Evolutionary conservation across 2,888 invertebrate genomes (phyloP).

Genomic region (Melanostoma mellinum): DNA sequence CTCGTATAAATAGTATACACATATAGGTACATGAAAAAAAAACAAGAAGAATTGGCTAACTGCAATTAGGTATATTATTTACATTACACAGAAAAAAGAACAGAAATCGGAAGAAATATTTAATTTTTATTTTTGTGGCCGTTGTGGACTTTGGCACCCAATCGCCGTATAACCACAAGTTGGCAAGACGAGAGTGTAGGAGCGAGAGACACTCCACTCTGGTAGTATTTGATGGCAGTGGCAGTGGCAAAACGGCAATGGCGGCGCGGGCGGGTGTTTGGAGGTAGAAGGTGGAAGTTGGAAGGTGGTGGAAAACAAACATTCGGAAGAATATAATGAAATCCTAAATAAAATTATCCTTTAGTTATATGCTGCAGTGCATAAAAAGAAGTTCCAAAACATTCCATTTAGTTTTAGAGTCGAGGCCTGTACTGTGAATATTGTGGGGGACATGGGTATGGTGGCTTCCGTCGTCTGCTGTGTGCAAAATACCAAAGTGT

Average conservation of each 20-base stretch:
- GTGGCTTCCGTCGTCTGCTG: conserved; percentile 23
- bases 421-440: conserved; percentile 17
- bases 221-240: not conserved
- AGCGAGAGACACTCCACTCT: conserved; percentile 25
- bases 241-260: not conserved
- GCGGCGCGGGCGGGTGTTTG: not conserved
- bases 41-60: conserved; percentile 42
- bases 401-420: conserved; percentile 41
- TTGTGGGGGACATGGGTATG: conserved; percentile 20
- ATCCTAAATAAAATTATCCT: conserved; percentile 69
- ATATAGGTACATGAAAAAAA: not conserved
- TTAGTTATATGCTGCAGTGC: conserved; percentile 70
- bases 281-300: not conserved
- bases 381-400: conserved; percentile 62
- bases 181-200: conserved; percentile 45
- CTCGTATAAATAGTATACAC: no score
- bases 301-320: conserved; percentile 46
- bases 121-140: conserved; percentile 65
- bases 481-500: conserved; percentile 43
- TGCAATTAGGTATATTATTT: conserved; percentile 65
- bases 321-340: conserved; percentile 59
- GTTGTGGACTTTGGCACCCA: conserved; percentile 65
- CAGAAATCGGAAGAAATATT: conserved; percentile 42
- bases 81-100: conserved; percentile 43
- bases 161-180: conserved; percentile 54